phyloP scores from a whole-genome alignment of 1,140 invertebrate genomes.

The Heliothis virescens region DNA sequence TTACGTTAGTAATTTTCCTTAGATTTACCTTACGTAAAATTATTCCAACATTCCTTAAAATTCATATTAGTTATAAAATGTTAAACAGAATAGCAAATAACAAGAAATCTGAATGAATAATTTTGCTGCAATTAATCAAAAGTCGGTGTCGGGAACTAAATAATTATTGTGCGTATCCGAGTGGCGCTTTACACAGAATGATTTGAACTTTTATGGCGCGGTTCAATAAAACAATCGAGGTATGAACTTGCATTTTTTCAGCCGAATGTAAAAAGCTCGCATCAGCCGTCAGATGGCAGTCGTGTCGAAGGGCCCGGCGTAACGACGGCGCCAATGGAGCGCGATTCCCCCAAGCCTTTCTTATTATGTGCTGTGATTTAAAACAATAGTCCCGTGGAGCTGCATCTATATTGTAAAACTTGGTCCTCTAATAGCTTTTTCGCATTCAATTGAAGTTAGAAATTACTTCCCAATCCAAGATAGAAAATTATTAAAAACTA shows the following conservation, averaged over 20 bases:
- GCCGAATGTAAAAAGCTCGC: background rate
- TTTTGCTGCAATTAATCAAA: too few species aligned
- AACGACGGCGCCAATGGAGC: constrained; percentile 81
- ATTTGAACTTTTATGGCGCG: background rate
- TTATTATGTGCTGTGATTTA: constrained; percentile 79
- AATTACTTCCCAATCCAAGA: background rate
- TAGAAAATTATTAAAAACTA: too few species aligned
- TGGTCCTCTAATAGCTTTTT: background rate
- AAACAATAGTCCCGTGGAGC: constrained; percentile 62
- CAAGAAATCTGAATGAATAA: too few species aligned
- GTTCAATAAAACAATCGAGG: background rate
- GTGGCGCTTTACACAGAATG: background rate
- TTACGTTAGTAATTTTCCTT: too few species aligned
- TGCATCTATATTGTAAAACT: background rate
- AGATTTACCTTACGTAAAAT: too few species aligned
- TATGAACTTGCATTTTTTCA: too few species aligned
- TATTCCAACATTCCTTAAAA: too few species aligned
- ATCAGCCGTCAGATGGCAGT: constrained; percentile 50
- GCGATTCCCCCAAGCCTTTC: constrained; percentile 79
- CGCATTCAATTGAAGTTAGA: background rate
- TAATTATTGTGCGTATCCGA: too few species aligned
- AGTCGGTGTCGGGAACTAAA: too few species aligned
- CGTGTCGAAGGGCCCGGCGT: constrained; percentile 67
- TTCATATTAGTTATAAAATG: too few species aligned
- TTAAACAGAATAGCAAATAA: too few species aligned